These are phyloP conservation scores for Delphinus delphis DNA, from an alignment of 2,113 vertebrate genomes.

Conservation along the genomic window DNA sequence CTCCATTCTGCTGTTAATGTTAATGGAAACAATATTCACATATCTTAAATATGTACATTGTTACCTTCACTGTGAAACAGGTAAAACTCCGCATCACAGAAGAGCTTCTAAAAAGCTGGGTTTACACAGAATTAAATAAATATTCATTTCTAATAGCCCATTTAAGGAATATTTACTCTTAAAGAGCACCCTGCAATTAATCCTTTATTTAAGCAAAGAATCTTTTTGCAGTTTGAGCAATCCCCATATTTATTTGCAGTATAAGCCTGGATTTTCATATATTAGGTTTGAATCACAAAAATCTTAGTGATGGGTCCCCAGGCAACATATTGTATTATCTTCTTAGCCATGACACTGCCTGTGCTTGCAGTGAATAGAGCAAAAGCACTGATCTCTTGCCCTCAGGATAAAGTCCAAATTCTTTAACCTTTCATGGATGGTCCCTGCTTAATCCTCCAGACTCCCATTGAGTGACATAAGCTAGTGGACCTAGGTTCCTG, in stretches of 20 bases:
- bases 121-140: conserved; percentile 32
- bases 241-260: conserved; percentile 21
- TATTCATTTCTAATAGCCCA: background rate
- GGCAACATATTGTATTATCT: background rate
- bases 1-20: background rate
- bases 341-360: background rate
- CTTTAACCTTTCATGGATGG: conserved; percentile 6
- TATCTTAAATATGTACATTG: conserved; percentile 11
- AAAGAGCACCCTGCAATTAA: background rate
- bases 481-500: background rate
- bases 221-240: background rate
- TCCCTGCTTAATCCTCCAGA: conserved; percentile 26
- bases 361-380: background rate
- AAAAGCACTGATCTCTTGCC: conserved; percentile 49
- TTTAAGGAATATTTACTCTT: background rate
- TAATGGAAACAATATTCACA: background rate
- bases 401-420: background rate
- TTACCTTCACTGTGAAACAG: background rate
- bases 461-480: background rate
- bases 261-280: conserved; percentile 53
- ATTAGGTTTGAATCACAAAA: conserved; percentile 29
- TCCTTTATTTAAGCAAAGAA: conserved; percentile 44
- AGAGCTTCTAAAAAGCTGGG: background rate
- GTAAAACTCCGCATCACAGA: background rate
- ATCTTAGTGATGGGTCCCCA: background rate